A percentile compares a stretch with the other conserved stretches of the same genome.
phyloP scores from a whole-genome alignment of 2,113 vertebrate species.

The Oxyruncus cristatus region DNA sequence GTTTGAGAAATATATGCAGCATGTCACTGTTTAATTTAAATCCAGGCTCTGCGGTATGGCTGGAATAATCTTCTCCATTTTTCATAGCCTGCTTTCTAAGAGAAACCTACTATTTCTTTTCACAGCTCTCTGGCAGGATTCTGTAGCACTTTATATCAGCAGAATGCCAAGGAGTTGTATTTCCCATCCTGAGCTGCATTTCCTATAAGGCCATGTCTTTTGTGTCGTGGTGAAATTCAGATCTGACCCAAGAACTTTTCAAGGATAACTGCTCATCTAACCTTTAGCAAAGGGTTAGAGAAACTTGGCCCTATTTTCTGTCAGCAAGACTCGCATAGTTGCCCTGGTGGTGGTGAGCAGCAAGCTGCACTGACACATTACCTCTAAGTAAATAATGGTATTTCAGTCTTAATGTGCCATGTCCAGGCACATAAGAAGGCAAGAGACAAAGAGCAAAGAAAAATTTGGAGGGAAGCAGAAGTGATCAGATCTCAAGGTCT shows the following conservation, averaged over 20 bases:
- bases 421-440: background rate
- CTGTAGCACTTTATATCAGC: background rate
- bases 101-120: background rate
- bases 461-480: background rate
- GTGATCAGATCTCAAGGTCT: background rate
- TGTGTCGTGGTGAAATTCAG: background rate
- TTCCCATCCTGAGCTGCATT: background rate
- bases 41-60: background rate
- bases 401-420: rapidly evolving
- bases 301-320: background rate
- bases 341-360: background rate
- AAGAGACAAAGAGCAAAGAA: background rate
- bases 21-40: constrained; percentile 28
- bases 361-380: background rate
- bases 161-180: background rate
- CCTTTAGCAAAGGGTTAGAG: background rate
- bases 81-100: background rate
- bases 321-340: background rate
- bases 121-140: background rate
- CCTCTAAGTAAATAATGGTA: background rate
- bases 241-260: background rate
- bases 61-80: constrained; percentile 22
- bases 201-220: background rate
- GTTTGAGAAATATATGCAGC: constrained; percentile 29
- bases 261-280: background rate